Percentiles rank a stretch among this genome's conserved stretches.
Evolutionary conservation across 2,888 invertebrate species (phyloP).

Genomic region (Ornithoptera alexandrae): DNA sequence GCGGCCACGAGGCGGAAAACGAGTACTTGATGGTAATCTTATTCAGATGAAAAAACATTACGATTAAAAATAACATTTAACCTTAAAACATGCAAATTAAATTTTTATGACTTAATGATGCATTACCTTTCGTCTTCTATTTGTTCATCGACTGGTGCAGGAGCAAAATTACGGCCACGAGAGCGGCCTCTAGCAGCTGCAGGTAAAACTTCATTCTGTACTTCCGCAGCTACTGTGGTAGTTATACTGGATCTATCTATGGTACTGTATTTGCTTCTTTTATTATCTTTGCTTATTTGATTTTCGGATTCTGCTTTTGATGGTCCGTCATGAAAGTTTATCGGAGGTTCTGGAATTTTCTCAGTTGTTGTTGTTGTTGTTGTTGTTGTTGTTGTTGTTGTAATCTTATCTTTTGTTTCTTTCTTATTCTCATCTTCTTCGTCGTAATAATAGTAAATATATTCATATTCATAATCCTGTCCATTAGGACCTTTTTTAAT

Average conservation of each 20-base stretch:
- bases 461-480: slow-evolving; percentile 94
- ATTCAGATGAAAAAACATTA: slow-evolving; percentile 32
- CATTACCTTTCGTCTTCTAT: slow-evolving; percentile 74
- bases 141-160: slow-evolving; percentile 75
- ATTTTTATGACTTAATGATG: slow-evolving; percentile 5
- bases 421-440: slow-evolving; percentile 84
- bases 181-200: slow-evolving; percentile 64
- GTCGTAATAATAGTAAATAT: slow-evolving; percentile 94
- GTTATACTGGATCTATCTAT: slow-evolving; percentile 70
- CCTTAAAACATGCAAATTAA: neutral
- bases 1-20: slow-evolving; percentile 88
- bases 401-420: slow-evolving; percentile 52
- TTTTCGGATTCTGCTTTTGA: slow-evolving; percentile 72
- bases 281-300: slow-evolving; percentile 64
- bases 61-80: slow-evolving; percentile 40
- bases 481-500: slow-evolving; percentile 94
- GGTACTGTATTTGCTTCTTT: slow-evolving; percentile 78
- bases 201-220: slow-evolving; percentile 83
- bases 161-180: slow-evolving; percentile 71
- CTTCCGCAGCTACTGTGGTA: slow-evolving; percentile 79
- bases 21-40: slow-evolving; percentile 89
- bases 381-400: slow-evolving; percentile 39
- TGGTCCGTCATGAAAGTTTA: slow-evolving; percentile 82
- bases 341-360: slow-evolving; percentile 42
- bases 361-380: slow-evolving; percentile 42